phyloP scores from a whole-genome alignment of 2,888 invertebrate genomes.

The Smittia aterrima region DNA sequence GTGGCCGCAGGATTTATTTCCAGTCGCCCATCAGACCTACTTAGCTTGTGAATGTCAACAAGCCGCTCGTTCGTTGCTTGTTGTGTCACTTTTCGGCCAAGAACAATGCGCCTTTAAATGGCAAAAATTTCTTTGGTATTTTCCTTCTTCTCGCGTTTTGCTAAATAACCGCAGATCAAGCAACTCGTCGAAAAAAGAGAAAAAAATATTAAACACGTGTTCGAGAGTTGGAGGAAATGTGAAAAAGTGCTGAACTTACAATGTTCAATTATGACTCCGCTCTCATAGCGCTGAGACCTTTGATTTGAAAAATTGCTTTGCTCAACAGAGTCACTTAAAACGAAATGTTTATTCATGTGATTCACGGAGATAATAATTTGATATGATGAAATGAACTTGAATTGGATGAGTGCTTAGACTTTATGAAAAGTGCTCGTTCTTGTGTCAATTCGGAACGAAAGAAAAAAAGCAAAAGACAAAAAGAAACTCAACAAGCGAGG shows the following conservation, averaged over 20 bases:
- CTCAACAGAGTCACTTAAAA: background rate
- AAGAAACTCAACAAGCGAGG: background rate
- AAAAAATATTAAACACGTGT: constrained; percentile 29
- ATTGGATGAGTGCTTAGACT: constrained; percentile 16
- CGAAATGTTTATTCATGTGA: constrained; percentile 32
- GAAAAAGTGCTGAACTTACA: background rate
- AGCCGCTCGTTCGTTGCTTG: background rate
- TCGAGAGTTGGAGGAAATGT: background rate
- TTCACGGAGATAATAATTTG: constrained; percentile 23
- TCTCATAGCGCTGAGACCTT: background rate
- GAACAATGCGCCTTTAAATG: background rate
- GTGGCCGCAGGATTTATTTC: background rate
- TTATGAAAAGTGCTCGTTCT: background rate
- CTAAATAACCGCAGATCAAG: background rate
- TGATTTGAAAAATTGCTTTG: constrained; percentile 7
- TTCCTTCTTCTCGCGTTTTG: background rate
- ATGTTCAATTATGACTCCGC: constrained; percentile 33
- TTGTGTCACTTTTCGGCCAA: background rate
- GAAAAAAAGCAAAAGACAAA: background rate
- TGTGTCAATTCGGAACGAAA: background rate
- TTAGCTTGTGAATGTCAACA: background rate
- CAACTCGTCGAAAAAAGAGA: background rate
- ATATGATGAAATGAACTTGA: constrained; percentile 39
- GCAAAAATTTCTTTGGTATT: constrained; percentile 3
- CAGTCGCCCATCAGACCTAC: background rate